Base-by-base conservation (phyloP, 2,797 vertebrate genomes). In the Buceros bicornis region DNA sequence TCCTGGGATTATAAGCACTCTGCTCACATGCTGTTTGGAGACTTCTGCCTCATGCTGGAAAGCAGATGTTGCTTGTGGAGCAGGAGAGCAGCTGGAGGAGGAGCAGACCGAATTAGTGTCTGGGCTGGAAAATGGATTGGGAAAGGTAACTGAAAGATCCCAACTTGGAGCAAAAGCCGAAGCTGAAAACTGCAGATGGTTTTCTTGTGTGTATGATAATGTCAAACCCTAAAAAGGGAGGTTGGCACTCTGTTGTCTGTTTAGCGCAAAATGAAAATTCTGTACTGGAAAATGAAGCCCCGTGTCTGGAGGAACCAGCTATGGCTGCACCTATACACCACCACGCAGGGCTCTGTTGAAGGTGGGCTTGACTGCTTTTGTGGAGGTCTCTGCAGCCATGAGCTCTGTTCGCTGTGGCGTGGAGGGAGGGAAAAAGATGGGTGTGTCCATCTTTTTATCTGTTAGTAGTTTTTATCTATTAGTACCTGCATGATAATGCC, bases 201-300 rank as follows among this genome's bases (percentile, higher is more conserved):
- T 97, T 95, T 95, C 93, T 96, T 96, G 67, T 87, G 70, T 60
- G 78, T 90, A 95, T 0, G 83, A 95, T 92, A 97, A 96, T 90
- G 95, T 97, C 93, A 96, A 96, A 95, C 78, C 67, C 95, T 60
- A 96, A 96, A 97, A 95, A 82, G 90, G 86, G 96, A 94, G 83
- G 82, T 94, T 96, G 95, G 7, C 86, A 85, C 93, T 82, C 95
- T 90, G 90, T 94, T 96, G 95, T 95, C 92, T 96, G 74, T 95
- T 96, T 94, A 96, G 83, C 8, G 1, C 51, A 40, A 84, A 94
- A 78, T 73, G 56, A 95, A 96, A 96, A 95, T 89, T 89, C 82
- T 70, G 78, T 93, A 73, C 89, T 70, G 57, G 92, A 85, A 96
- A 96, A 89, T 64, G 92, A 89, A 94, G 71, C 71, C 90, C 89